phyloP scores from a whole-genome alignment of 2,113 vertebrate genomes.

The Toxotes chatareus region DNA sequence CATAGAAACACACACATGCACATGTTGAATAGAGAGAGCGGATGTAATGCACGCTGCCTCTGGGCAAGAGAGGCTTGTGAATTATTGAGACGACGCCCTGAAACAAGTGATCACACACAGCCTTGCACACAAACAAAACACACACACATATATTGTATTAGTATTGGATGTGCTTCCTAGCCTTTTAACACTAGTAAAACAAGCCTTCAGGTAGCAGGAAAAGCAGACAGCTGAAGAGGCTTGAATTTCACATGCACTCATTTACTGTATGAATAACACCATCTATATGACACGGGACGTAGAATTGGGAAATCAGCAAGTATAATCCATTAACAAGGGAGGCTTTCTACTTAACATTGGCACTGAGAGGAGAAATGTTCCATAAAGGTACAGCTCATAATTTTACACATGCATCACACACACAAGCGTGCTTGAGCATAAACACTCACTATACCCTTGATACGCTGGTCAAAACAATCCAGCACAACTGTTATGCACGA shows the following conservation, averaged over 20 bases:
- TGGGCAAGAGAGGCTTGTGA: constrained; percentile 56
- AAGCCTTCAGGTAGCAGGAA: constrained; percentile 7
- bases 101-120: constrained; percentile 64
- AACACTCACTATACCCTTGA: not conserved
- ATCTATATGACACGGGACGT: not conserved
- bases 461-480: not conserved
- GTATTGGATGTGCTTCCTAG: constrained; percentile 20
- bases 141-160: not conserved
- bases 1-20: not conserved
- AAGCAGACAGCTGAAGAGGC: not conserved
- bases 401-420: not conserved
- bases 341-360: not conserved
- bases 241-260: constrained; percentile 13
- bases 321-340: constrained; percentile 1
- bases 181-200: constrained; percentile 45
- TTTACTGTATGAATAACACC: constrained; percentile 4
- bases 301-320: not conserved
- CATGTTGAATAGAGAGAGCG: constrained; percentile 34
- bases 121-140: not conserved
- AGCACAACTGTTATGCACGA: too few relatives aligned
- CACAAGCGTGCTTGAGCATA: not conserved
- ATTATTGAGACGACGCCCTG: constrained; percentile 64
- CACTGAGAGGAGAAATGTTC: not conserved
- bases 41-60: constrained; percentile 51
- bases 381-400: not conserved